These are phyloP conservation scores for Atractosteus spatula DNA, from an alignment of 2,113 vertebrate species.

Conservation along the genomic window DNA sequence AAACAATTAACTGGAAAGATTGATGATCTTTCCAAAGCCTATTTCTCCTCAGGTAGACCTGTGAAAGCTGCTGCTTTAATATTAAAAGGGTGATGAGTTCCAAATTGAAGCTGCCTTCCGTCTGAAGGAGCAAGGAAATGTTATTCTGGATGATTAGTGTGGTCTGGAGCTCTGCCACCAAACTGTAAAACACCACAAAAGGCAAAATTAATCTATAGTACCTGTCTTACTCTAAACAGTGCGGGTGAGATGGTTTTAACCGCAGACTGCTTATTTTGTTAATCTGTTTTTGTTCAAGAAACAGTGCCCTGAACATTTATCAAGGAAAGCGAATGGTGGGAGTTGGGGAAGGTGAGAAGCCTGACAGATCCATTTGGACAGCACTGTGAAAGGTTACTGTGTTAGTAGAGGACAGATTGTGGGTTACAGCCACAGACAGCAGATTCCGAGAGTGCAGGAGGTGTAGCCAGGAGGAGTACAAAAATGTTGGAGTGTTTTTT, in stretches of 20 bases:
- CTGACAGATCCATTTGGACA: too few relatives aligned
- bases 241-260: background rate
- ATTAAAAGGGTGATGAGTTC: background rate
- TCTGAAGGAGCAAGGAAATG: too few relatives aligned
- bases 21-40: constrained; percentile 48
- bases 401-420: too few relatives aligned
- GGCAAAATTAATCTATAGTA: background rate
- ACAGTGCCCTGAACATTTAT: background rate
- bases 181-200: background rate
- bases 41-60: constrained; percentile 53
- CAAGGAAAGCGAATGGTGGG: background rate
- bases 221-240: background rate
- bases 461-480: too few relatives aligned
- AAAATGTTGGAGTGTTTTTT: too few relatives aligned
- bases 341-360: too few relatives aligned
- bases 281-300: background rate
- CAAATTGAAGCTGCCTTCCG: background rate
- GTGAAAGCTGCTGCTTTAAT: constrained; percentile 24
- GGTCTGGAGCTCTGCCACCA: constrained; percentile 19
- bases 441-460: too few relatives aligned
- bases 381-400: too few relatives aligned
- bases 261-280: background rate
- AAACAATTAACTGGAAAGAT: constrained; percentile 62
- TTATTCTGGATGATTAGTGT: constrained; percentile 36
- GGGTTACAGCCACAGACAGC: too few relatives aligned